phyloP scores from a whole-genome alignment of 2,888 invertebrate species.

The Caenorhabditis sp. region DNA sequence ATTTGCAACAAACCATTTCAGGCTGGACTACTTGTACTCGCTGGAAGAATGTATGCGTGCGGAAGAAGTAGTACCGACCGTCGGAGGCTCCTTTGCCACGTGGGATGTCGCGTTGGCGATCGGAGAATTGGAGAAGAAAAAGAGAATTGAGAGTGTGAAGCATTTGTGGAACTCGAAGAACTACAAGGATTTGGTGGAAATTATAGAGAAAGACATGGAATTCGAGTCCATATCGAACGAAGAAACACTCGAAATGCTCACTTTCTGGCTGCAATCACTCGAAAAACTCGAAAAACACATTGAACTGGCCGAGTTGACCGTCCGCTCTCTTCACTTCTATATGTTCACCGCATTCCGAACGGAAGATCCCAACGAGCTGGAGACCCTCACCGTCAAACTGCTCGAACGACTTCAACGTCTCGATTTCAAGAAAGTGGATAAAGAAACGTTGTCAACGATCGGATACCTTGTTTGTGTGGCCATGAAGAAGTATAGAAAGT shows the following conservation, averaged over 20 bases:
- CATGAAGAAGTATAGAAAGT: slow-evolving; percentile 28
- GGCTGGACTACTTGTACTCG: slow-evolving; percentile 26
- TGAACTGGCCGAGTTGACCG: background rate
- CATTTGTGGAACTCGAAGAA: slow-evolving; percentile 30
- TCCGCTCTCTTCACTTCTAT: slow-evolving; percentile 36
- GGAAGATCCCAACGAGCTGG: background rate
- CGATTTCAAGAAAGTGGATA: slow-evolving; percentile 13
- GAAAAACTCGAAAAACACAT: slow-evolving; percentile 27
- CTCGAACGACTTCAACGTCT: slow-evolving; percentile 7
- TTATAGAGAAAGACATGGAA: slow-evolving; percentile 54
- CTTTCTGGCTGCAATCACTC: slow-evolving; percentile 51
- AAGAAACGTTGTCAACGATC: slow-evolving; percentile 14
- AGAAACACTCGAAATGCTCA: slow-evolving; percentile 43
- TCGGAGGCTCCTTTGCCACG: slow-evolving; percentile 25
- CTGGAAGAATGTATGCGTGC: background rate
- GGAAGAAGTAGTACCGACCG: slow-evolving; percentile 10
- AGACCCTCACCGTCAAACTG: slow-evolving; percentile 8
- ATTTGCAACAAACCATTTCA: too few species aligned
- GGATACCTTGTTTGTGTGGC: slow-evolving; percentile 42
- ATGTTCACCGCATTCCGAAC: background rate
- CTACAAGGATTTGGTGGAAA: slow-evolving; percentile 33
- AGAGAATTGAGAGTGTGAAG: slow-evolving; percentile 40
- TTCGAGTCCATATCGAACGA: slow-evolving; percentile 29
- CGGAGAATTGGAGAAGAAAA: slow-evolving; percentile 40
- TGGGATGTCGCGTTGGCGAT: slow-evolving; percentile 28